Conservation (phyloP, 1,140 invertebrate genomes). For the Microplitis mediator region DNA sequence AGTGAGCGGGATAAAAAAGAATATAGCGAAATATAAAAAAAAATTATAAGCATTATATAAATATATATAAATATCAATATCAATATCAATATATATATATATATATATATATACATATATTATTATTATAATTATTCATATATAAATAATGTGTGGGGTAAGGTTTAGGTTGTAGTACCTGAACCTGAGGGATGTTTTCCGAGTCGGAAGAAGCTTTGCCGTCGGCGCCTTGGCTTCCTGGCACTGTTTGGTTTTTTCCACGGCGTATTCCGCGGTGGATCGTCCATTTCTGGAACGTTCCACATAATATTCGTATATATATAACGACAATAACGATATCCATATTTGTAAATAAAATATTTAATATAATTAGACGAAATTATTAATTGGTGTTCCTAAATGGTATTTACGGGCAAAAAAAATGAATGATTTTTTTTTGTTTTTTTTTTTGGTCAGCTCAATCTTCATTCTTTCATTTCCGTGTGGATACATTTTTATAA, state of each 20-base stretch:
- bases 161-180: slow-evolving; percentile 58
- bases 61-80: neutral
- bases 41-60: neutral
- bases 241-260: slow-evolving; percentile 70
- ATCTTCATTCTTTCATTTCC: slow-evolving; percentile 30
- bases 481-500: slow-evolving; percentile 54
- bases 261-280: slow-evolving; percentile 77
- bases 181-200: slow-evolving; percentile 61
- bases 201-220: slow-evolving; percentile 59
- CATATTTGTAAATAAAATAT: neutral
- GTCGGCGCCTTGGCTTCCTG: slow-evolving; percentile 60
- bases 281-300: slow-evolving; percentile 76
- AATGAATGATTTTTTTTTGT: neutral
- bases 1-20: neutral
- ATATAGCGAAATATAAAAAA: neutral
- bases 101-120: slow-evolving; percentile 5
- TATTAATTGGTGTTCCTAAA: neutral
- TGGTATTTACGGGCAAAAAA: neutral
- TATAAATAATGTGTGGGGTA: slow-evolving; percentile 42
- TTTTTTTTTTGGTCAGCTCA: neutral
- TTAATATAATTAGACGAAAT: neutral
- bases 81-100: neutral
- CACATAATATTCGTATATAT: slow-evolving; percentile 53
- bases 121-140: neutral
- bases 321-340: slow-evolving; percentile 17